Conservation (phyloP, 2,113 vertebrate genomes). For the Lota lota region DNA sequence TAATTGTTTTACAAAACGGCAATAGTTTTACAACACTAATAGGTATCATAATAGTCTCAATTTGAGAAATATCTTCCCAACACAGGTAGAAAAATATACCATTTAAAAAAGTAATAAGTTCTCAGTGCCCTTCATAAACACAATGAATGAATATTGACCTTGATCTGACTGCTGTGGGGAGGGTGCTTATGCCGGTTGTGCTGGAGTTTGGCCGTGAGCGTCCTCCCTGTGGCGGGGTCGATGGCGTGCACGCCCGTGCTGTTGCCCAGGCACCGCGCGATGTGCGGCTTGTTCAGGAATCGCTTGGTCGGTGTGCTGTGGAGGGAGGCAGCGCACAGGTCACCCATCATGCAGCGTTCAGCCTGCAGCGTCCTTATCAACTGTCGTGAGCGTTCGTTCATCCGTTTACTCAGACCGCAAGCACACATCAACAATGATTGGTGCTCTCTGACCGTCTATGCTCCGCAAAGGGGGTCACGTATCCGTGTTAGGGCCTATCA, state of each 20-base stretch:
- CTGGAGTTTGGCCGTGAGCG: constrained; percentile 87
- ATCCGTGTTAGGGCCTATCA: neutral
- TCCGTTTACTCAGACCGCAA: no score
- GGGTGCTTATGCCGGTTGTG: constrained; percentile 26
- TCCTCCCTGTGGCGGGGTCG: constrained; percentile 84
- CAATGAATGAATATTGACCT: no score
- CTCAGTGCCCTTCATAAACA: neutral
- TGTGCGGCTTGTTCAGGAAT: constrained; percentile 90
- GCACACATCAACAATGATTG: no score
- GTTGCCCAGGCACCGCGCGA: constrained; percentile 84
- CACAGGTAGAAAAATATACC: no score
- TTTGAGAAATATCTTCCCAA: no score
- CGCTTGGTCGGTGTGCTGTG: constrained; percentile 87
- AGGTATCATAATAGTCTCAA: neutral
- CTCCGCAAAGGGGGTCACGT: no score
- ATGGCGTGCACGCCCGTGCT: constrained; percentile 83
- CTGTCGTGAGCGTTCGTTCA: no score
- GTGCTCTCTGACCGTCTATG: no score
- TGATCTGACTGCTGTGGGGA: constrained; percentile 83
- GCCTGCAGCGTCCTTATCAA: no score
- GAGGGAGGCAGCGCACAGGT: constrained; percentile 14
- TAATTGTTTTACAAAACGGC: neutral
- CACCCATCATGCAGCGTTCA: neutral
- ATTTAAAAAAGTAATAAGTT: no score
- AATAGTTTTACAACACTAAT: neutral